These are phyloP conservation scores for Otis tarda DNA, from an alignment of 2,113 vertebrate genomes.

Conservation along the genomic window DNA sequence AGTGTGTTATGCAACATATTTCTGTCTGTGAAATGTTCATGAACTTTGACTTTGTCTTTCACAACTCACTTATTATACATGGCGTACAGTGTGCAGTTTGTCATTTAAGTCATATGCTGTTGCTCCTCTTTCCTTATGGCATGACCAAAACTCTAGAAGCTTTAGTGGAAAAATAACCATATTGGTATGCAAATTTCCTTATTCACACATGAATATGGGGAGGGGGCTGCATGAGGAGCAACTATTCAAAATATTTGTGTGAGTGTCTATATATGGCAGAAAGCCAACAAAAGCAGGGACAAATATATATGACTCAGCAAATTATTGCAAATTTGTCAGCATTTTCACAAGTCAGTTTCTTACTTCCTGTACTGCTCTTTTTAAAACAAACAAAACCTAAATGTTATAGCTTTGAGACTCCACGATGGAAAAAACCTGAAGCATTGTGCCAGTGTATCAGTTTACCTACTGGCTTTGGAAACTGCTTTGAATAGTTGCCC, in stretches of 20 bases:
- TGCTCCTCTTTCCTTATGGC: constrained; percentile 71
- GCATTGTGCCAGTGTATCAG: neutral
- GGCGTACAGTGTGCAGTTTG: constrained; percentile 61
- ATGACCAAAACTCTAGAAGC: constrained; percentile 71
- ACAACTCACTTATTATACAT: constrained; percentile 69
- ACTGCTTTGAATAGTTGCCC: neutral
- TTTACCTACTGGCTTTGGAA: neutral
- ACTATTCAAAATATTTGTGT: constrained; percentile 67
- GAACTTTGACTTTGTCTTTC: constrained; percentile 71
- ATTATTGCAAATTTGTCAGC: constrained; percentile 56
- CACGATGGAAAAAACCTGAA: neutral
- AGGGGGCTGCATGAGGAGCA: constrained; percentile 30
- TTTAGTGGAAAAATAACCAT: constrained; percentile 70
- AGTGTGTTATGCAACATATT: constrained; percentile 65
- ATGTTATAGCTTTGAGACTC: neutral
- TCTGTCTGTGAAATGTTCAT: constrained; percentile 65
- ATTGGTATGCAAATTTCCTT: constrained; percentile 71
- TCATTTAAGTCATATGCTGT: constrained; percentile 72
- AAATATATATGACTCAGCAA: constrained; percentile 65
- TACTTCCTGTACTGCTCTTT: neutral
- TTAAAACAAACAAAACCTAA: neutral
- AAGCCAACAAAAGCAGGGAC: constrained; percentile 60
- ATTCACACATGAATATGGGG: constrained; percentile 59
- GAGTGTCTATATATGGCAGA: constrained; percentile 53
- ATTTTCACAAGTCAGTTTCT: constrained; percentile 19